These are phyloP conservation scores for Hydrotaea diabolus DNA, from an alignment of 2,888 invertebrate species.

Conservation along the genomic window DNA sequence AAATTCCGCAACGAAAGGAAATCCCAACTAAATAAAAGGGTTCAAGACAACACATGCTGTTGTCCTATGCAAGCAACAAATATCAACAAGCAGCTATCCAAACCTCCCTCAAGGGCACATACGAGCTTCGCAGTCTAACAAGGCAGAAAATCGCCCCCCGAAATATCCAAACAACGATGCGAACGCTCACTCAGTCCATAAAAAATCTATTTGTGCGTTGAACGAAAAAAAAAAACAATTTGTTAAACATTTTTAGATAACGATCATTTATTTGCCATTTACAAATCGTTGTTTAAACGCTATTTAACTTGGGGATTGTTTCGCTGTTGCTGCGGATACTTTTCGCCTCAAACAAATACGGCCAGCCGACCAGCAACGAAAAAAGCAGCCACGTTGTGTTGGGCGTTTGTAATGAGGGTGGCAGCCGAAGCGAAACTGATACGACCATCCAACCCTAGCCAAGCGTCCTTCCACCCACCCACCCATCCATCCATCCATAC, in stretches of 20 bases:
- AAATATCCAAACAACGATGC: conserved; percentile 46
- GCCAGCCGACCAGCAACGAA: neutral
- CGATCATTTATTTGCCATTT: conserved; percentile 78
- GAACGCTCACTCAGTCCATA: conserved; percentile 30
- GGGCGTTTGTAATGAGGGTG: conserved; percentile 55
- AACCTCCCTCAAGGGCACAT: conserved; percentile 54
- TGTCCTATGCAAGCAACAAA: neutral
- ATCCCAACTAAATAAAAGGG: neutral
- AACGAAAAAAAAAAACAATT: conserved; percentile 50
- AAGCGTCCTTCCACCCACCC: neutral
- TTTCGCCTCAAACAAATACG: conserved; percentile 16
- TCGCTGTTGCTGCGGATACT: neutral
- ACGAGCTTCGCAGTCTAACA: neutral
- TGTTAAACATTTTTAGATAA: conserved; percentile 75
- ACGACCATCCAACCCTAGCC: neutral
- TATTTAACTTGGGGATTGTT: conserved; percentile 70
- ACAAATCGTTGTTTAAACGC: conserved; percentile 79
- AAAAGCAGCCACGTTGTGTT: neutral
- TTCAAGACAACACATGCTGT: conserved; percentile 28
- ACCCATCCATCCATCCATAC: neutral
- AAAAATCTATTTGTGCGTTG: conserved; percentile 30
- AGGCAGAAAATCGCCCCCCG: neutral
- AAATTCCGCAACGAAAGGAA: no score
- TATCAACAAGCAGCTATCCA: conserved; percentile 6
- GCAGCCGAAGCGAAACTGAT: conserved; percentile 3